Conservation (phyloP, 2,113 vertebrate species). For the Rutilus rutilus region DNA sequence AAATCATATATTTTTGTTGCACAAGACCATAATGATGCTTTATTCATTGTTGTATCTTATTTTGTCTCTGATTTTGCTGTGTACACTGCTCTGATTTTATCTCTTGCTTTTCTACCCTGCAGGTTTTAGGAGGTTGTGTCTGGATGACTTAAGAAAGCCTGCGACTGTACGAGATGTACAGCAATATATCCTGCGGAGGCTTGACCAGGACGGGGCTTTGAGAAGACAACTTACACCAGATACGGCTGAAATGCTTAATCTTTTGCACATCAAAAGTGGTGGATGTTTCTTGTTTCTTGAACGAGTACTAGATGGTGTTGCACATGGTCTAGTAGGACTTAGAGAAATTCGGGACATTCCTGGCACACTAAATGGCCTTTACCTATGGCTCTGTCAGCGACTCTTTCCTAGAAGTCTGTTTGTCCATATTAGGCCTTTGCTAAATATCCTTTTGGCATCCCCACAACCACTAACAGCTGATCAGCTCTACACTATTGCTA, state of each 20-base stretch:
- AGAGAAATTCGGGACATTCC: conserved; percentile 82
- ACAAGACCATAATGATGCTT: background rate
- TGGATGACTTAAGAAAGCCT: conserved; percentile 82
- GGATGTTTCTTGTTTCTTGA: conserved; percentile 84
- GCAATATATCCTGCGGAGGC: conserved; percentile 81
- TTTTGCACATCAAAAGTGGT: conserved; percentile 84
- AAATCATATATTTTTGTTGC: background rate
- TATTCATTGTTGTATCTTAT: background rate
- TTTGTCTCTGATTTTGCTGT: background rate
- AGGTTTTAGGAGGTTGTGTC: conserved; percentile 78
- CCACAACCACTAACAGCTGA: conserved; percentile 67
- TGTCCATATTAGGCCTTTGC: conserved; percentile 69
- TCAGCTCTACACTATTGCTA: conserved; percentile 70
- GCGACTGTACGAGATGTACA: conserved; percentile 76
- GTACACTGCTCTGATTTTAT: background rate
- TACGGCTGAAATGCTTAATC: conserved; percentile 81
- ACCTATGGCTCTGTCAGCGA: conserved; percentile 84
- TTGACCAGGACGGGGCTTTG: conserved; percentile 75
- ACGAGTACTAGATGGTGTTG: conserved; percentile 79
- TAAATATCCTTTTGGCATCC: conserved; percentile 77
- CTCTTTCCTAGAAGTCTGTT: conserved; percentile 79
- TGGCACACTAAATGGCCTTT: conserved; percentile 82
- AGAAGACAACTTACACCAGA: conserved; percentile 80
- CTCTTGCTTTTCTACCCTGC: conserved; percentile 11
- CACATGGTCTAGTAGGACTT: conserved; percentile 71